A percentile compares a stretch with the other conserved stretches of the same genome.
phyloP scores from a whole-genome alignment of 1,140 invertebrate genomes.

The Drosophila parabipectinata region DNA sequence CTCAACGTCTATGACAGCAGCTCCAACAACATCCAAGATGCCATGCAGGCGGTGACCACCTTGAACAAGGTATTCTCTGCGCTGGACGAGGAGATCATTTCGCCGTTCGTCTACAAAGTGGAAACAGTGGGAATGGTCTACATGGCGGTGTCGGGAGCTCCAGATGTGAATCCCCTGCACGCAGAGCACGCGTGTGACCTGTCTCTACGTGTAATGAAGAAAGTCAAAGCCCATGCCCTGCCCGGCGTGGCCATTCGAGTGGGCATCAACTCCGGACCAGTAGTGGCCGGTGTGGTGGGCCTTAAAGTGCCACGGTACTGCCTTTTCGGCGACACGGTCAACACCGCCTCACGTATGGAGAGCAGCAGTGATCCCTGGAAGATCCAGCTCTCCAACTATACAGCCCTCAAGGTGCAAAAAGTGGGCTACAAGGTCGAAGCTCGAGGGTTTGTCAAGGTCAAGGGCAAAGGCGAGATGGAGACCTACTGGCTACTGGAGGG shows the following conservation, averaged over 20 bases:
- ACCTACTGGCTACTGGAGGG: slow-evolving; percentile 90
- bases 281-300: slow-evolving; percentile 91
- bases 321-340: slow-evolving; percentile 94
- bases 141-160: slow-evolving; percentile 94
- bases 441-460: slow-evolving; percentile 89
- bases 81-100: slow-evolving; percentile 87
- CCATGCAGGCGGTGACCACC: slow-evolving; percentile 92
- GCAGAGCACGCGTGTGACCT: slow-evolving; percentile 92
- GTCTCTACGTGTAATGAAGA: slow-evolving; percentile 87
- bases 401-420: slow-evolving; percentile 78
- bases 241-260: slow-evolving; percentile 87
- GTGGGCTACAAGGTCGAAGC: slow-evolving; percentile 87
- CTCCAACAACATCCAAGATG: slow-evolving; percentile 86
- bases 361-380: slow-evolving; percentile 81
- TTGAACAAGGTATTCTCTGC: slow-evolving; percentile 94
- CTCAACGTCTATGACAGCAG: slow-evolving; percentile 79
- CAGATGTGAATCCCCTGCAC: slow-evolving; percentile 90
- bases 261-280: slow-evolving; percentile 91
- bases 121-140: slow-evolving; percentile 94
- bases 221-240: slow-evolving; percentile 86
- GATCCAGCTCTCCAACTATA: slow-evolving; percentile 83
- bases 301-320: slow-evolving; percentile 90
- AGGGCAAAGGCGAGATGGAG: slow-evolving; percentile 96
- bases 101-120: slow-evolving; percentile 86
- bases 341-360: slow-evolving; percentile 93